A percentile compares a stretch with the other conserved stretches of the same genome.
Evolutionary conservation across 2,113 vertebrate species (phyloP).

Genomic region (Malurus melanocephalus): DNA sequence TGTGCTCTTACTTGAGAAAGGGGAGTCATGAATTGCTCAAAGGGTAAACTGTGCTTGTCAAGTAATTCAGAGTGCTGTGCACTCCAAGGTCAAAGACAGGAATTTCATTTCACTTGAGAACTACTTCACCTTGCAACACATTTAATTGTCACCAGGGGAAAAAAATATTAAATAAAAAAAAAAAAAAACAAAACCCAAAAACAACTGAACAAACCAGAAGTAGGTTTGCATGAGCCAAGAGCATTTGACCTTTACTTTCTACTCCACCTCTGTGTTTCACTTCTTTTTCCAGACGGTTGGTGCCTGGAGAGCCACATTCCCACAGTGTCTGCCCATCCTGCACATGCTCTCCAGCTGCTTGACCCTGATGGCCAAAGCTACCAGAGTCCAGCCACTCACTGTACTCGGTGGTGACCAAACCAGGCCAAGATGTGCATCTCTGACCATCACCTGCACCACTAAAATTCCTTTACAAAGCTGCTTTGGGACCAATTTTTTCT

Average conservation of each 20-base stretch:
- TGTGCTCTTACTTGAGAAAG: not conserved
- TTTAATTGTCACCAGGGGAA: not conserved
- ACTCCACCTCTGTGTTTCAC: not conserved
- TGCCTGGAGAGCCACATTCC: not conserved
- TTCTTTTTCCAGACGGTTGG: not conserved
- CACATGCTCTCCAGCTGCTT: fast-evolving
- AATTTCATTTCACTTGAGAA: not conserved
- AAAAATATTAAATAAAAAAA: not conserved
- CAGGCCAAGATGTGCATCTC: not conserved
- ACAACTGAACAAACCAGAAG: not conserved
- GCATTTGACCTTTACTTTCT: not conserved
- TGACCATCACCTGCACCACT: not conserved
- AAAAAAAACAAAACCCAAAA: not conserved
- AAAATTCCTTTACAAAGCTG: not conserved
- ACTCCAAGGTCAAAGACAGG: not conserved
- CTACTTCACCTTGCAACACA: not conserved
- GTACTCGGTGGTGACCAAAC: not conserved
- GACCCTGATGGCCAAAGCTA: not conserved
- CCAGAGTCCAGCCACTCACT: fast-evolving
- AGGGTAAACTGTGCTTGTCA: not conserved
- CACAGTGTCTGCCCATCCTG: not conserved
- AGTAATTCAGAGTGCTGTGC: not conserved
- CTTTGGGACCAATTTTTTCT: not conserved
- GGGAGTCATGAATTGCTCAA: not conserved
- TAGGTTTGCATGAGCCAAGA: not conserved